Evolutionary conservation across 2,113 vertebrate genomes (phyloP), one percentile per base, ranked within the genome.

Genomic region (Microcebus griseorufus): DNA sequence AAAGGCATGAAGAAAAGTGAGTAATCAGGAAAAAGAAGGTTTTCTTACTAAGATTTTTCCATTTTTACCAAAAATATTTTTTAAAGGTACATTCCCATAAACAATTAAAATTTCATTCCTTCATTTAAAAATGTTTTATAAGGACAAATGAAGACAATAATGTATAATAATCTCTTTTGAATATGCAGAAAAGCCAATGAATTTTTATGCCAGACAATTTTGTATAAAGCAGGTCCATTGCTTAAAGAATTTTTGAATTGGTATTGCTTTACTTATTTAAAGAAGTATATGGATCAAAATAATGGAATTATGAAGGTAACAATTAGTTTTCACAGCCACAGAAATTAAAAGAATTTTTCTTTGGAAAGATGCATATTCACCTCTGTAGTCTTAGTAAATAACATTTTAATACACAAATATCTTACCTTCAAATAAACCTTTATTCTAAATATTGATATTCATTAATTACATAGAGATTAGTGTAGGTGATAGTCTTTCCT

Each of bases 81-180:
- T 80, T 76, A 64, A 29, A 93, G 73, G 75, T 62, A 80, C 12
- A 75, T 81, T 85, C 17, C 42, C 55, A 78, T 37, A 84, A 55
- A 90, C 37, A 83, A 83, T 62, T 91, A 80, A 69, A 92, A 80
- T 91, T 62, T 64, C 6, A 69, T 69, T 85, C 64, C 29, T 90
- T 91, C 76, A 88, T 86, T 86, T n/a, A 67, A 95, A 95, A 88
- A 65, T 84, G 39, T 76, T 94, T 81, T 90, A 18, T 79, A 94
- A 45, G 42, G 16, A 93, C 78, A 25, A 55, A 81, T 70, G 84
- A 92, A 92, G 48, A 88, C 4, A 92, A 92, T 23, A 86, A 69
- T 62, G 32, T 89, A 5, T 82, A 82, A 64, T 83, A 64, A 45
- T 72, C 48, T 51, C 42, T 83, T 93, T 81, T 64, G 87, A 79